Conservation (phyloP, 2,797 vertebrate species). For the Ceryle rudis region DNA sequence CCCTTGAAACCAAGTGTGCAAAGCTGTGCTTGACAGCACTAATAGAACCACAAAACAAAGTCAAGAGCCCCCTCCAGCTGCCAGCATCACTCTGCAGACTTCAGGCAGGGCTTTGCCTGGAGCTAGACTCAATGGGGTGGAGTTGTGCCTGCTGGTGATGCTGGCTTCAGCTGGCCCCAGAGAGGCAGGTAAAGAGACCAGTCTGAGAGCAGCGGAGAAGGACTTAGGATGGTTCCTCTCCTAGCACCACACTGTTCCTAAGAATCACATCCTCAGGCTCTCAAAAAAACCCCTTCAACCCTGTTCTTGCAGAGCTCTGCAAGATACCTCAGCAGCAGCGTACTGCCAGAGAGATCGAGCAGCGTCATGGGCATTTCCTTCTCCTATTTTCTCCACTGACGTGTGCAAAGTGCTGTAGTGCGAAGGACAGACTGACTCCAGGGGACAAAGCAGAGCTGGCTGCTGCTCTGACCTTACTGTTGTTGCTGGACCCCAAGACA, state of each 20-base stretch:
- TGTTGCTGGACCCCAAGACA: not conserved
- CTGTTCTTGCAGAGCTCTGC: not conserved
- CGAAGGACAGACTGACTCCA: not conserved
- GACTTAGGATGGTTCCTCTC: not conserved
- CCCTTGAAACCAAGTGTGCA: not conserved
- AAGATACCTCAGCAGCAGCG: not conserved
- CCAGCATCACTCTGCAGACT: not conserved
- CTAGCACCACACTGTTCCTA: not conserved
- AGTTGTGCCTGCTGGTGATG: not conserved
- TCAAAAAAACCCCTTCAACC: not conserved
- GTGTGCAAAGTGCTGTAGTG: not conserved
- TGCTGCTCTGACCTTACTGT: not conserved
- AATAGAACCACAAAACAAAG: not conserved
- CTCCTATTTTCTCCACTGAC: not conserved
- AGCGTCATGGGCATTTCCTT: accelerated
- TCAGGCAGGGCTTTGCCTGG: not conserved
- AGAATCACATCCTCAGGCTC: not conserved
- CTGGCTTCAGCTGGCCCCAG: not conserved
- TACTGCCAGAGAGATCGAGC: not conserved
- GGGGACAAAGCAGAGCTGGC: accelerated
- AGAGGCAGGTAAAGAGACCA: not conserved
- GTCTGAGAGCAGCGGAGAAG: not conserved
- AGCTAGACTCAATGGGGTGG: not conserved
- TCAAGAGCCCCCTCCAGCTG: not conserved
- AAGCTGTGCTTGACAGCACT: not conserved